These are phyloP conservation scores for Crioceris asparagi DNA, from an alignment of 2,888 invertebrate genomes.

Conservation along the genomic window DNA sequence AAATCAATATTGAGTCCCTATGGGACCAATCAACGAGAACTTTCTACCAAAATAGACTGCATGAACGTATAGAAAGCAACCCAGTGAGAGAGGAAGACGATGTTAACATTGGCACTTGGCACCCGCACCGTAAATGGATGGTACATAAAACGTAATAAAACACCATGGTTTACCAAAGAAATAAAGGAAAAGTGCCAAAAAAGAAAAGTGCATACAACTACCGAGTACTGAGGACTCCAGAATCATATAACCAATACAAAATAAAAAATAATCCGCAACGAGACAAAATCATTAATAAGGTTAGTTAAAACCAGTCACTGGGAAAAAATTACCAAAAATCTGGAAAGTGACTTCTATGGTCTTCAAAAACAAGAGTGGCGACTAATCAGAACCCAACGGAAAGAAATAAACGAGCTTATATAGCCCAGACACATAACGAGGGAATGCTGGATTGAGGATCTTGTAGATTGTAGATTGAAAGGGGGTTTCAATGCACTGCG, in stretches of 20 bases:
- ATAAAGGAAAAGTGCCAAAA: not conserved
- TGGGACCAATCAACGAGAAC: not conserved
- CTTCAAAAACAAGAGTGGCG: not conserved
- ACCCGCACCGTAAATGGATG: not conserved
- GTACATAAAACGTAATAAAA: not conserved
- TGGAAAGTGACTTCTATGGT: not conserved
- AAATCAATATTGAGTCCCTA: not conserved
- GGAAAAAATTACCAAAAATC: not conserved
- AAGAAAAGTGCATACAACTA: too few species aligned
- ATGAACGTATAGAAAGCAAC: not conserved
- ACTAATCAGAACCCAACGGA: not conserved
- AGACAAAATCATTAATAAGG: not conserved
- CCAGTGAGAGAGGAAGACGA: not conserved
- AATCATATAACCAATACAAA: not conserved
- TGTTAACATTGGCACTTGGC: too few species aligned
- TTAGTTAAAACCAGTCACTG: not conserved
- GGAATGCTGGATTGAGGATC: too few species aligned
- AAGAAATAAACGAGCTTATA: not conserved
- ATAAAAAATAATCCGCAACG: not conserved
- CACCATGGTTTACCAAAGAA: not conserved
- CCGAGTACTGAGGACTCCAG: too few species aligned
- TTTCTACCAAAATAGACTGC: not conserved
- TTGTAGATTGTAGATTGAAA: too few species aligned
- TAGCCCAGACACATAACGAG: not conserved
- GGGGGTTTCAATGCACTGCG: too few species aligned